phyloP scores from a whole-genome alignment of 2,888 invertebrate genomes.

The Lochmaea crataegi region DNA sequence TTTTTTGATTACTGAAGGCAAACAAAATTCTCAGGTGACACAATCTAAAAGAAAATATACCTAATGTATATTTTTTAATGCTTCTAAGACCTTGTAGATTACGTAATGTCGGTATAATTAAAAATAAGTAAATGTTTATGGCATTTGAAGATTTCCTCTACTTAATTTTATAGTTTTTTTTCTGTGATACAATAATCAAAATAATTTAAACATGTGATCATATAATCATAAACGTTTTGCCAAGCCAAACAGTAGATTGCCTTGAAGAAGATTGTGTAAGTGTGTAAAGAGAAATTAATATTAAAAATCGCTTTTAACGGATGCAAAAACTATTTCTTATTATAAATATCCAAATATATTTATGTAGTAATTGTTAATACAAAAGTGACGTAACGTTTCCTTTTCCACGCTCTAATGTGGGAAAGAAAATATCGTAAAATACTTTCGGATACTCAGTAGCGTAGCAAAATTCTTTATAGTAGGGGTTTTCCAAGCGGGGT shows the following conservation, averaged over 20 bases:
- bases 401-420: not conserved
- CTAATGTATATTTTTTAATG: not conserved
- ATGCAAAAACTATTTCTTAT: not conserved
- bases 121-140: not conserved
- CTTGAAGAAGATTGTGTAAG: constrained; percentile 7
- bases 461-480: not conserved
- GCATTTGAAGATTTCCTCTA: not conserved
- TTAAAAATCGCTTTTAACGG: not conserved
- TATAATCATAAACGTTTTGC: not conserved
- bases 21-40: not conserved
- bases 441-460: constrained; percentile 4
- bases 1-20: not conserved
- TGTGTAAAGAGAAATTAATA: constrained; percentile 4
- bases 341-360: not conserved
- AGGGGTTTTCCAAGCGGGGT: too few relatives aligned
- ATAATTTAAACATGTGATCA: constrained; percentile 1
- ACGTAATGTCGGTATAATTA: not conserved
- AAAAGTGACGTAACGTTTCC: not conserved
- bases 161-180: not conserved
- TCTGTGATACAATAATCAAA: not conserved
- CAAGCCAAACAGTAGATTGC: constrained; percentile 3
- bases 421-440: not conserved
- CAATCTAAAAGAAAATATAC: too few relatives aligned
- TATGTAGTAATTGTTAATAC: constrained; percentile 2
- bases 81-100: not conserved